Conservation (phyloP, 2,113 vertebrate genomes). For the Eonycteris spelaea region DNA sequence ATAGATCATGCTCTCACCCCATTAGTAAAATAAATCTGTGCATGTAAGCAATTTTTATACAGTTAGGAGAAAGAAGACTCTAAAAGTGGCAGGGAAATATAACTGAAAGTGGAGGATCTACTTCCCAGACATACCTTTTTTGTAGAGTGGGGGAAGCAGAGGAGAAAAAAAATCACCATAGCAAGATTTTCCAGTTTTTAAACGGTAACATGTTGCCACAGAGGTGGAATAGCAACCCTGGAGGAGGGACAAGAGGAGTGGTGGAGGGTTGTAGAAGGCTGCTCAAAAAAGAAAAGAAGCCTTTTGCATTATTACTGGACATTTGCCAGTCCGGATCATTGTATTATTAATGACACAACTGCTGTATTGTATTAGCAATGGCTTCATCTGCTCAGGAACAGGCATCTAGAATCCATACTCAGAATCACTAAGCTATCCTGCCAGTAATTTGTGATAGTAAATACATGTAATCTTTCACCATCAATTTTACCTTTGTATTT, state of each 20-base stretch:
- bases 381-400: neutral
- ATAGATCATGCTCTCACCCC: neutral
- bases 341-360: neutral
- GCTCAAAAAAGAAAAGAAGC: neutral
- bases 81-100: neutral
- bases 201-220: neutral
- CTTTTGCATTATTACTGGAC: neutral
- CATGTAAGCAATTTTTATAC: neutral
- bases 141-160: neutral
- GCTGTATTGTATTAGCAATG: neutral
- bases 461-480: neutral
- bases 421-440: neutral
- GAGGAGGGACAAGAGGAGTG: neutral
- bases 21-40: conserved; percentile 10
- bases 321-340: neutral
- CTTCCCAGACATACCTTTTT: neutral
- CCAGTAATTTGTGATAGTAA: neutral
- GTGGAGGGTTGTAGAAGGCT: neutral
- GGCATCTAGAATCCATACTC: neutral
- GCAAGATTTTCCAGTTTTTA: neutral
- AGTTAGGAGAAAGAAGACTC: neutral
- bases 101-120: neutral
- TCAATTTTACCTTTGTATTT: neutral
- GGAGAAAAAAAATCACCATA: neutral
- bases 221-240: neutral